Evolutionary conservation across 2,888 invertebrate species (phyloP), one percentile per base, ranked within the genome.

Genomic region (Tolmerus cingulatus): DNA sequence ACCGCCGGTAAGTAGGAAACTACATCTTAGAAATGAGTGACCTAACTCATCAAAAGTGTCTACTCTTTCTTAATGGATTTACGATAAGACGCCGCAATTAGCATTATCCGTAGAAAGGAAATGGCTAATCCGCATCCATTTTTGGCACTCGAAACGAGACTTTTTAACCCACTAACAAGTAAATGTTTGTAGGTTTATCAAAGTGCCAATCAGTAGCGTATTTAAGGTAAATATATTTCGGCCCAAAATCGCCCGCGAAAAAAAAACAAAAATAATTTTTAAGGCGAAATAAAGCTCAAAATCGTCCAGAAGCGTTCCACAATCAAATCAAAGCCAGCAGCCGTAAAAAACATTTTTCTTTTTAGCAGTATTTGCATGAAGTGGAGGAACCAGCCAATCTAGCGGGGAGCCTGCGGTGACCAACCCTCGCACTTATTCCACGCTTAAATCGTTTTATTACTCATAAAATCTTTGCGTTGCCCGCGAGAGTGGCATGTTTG

Each of bases 381-480:
- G 5, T 27, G 12, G 12, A 23, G 66, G 23, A 23, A 23, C 27
- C 27, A 27, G 23, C 66, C 66, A 66, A 66, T 66, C 27, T 51
- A 51, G 51, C 51, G 51, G 51, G 51, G 51, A 51, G 51, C 16
- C 19, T 4, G 51, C 66, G 23, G 27, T 23, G 66, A 8, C 66
- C 66, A 66, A 23, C 66, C 66, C 66, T 19, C 66, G 66, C 66
- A 66, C 27, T 66, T 66, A 66, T 66, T 66, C 66, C 66, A 27
- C 66, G 66, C 66, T 66, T 27, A 66, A 66, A 66, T 66, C 66
- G 27, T 78, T 78, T 40, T 46, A 78, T 78, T 43, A 78, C 27
- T 43, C 78, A 78, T 78, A 34, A 76, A 76, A 76, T 76, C 76
- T 78, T 78, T 78, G 78, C 78, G 43, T 43, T 43, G 19, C 27